These are phyloP conservation scores for Saimiri boliviensis DNA, from an alignment of 2,113 vertebrate genomes.

Conservation along the genomic window DNA sequence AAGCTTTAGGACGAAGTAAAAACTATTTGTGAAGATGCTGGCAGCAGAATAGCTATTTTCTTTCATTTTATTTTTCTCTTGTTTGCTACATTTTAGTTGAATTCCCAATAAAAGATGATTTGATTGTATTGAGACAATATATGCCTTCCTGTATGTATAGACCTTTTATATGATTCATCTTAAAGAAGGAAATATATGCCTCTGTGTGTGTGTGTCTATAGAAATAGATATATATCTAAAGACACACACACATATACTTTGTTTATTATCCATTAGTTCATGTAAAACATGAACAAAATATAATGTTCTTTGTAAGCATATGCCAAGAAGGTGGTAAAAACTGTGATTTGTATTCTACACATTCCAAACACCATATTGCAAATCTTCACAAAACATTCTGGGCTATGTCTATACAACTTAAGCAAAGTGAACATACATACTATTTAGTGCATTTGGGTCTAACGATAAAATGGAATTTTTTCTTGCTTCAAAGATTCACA, in stretches of 20 bases:
- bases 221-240: not conserved
- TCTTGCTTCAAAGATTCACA: conserved; percentile 29
- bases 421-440: conserved; percentile 36
- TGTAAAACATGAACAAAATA: conserved; percentile 50
- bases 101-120: conserved; percentile 51
- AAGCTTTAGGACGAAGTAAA: conserved; percentile 24
- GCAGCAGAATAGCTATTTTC: conserved; percentile 34
- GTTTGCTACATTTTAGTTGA: conserved; percentile 41
- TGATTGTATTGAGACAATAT: conserved; percentile 46
- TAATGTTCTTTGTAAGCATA: conserved; percentile 48
- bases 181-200: conserved; percentile 34
- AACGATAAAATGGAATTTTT: conserved; percentile 35
- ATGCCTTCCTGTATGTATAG: conserved; percentile 18
- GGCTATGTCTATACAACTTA: not conserved
- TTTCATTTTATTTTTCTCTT: conserved; percentile 44
- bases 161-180: conserved; percentile 31
- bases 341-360: conserved; percentile 39
- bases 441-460: not conserved
- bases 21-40: conserved; percentile 48
- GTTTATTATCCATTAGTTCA: conserved; percentile 39
- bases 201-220: not conserved
- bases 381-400: conserved; percentile 55
- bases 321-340: conserved; percentile 39
- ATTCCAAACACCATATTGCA: conserved; percentile 38
- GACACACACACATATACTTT: conserved; percentile 22